Evolutionary conservation across 1,140 invertebrate genomes (phyloP), one percentile per base, ranked within the genome.

Genomic region (Fopius arisanus): DNA sequence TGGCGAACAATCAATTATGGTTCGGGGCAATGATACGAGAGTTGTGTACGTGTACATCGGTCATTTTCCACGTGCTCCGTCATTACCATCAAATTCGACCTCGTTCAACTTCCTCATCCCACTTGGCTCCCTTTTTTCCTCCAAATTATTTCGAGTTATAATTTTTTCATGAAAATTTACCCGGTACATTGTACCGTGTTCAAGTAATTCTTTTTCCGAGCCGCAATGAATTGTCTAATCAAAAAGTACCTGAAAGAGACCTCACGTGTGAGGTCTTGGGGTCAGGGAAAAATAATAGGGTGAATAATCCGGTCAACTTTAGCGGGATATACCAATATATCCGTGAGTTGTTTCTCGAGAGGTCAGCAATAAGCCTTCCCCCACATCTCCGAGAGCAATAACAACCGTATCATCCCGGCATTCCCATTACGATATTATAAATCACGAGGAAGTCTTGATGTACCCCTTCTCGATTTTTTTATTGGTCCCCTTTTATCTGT

Each of bases 401-500:
- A 83, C 79, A 75, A 77, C 59, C 73, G 76, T 75, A 79, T 79
- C 79, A 80, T 82, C 78, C 75, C 75, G 73, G 54, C 77, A 73
- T 78, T 79, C 79, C 78, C 78, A 84, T 87, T 85, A 86, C 82
- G 75, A 81, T 77, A 80, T 82, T 84, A 86, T 84, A 83, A 86
- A 83, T 85, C 82, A 83, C 78, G 76, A 71, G 68, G 51, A 75
- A 74, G 78, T 78, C 78, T 83, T 82, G 78, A 81, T 84, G 23
- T 51, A 33, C 54, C 54, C 54, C 19, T 59, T 28, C 19, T 51
- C 43, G n/a, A n/a, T n/a, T n/a, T 28, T 59, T 5, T 59, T 59
- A 6, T n/a, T 26, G 26, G 12, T 48, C 43, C n/a, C 16, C 28
- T 59, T 59, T 59, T 59, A 59, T 59, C 54, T 59, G 54, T 59